These are phyloP conservation scores for Catamblyrhynchus diadema DNA, from an alignment of 2,797 vertebrate species.

Conservation along the genomic window DNA sequence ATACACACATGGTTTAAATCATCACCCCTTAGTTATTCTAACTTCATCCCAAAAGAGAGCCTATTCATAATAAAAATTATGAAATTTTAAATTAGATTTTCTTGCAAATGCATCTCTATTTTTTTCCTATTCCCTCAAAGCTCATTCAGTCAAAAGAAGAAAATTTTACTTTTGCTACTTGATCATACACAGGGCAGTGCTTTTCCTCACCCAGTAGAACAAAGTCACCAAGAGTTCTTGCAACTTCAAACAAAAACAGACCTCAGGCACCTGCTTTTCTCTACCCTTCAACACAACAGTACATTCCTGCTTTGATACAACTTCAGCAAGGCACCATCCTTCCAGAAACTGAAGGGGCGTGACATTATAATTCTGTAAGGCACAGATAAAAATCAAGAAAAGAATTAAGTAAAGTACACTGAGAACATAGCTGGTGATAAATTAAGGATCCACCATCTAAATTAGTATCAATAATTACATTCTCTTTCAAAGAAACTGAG, in stretches of 20 bases:
- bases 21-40: neutral
- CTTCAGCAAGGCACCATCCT: neutral
- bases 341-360: neutral
- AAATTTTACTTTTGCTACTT: neutral
- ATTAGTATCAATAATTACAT: conserved; percentile 38
- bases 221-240: neutral
- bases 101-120: neutral
- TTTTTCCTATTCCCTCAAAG: neutral
- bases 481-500: neutral
- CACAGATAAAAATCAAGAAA: neutral
- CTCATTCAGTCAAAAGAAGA: neutral
- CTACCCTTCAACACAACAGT: neutral
- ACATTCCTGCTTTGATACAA: neutral
- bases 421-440: neutral
- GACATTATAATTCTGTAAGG: neutral
- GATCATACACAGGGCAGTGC: neutral
- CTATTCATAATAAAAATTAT: no score
- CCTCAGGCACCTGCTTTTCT: neutral
- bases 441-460: neutral
- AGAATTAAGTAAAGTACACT: neutral
- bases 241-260: neutral
- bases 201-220: neutral
- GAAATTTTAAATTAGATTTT: neutral
- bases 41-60: neutral
- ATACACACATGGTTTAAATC: neutral